Base-by-base conservation (phyloP, 2,888 invertebrate genomes). In the Zeuzera pyrina region DNA sequence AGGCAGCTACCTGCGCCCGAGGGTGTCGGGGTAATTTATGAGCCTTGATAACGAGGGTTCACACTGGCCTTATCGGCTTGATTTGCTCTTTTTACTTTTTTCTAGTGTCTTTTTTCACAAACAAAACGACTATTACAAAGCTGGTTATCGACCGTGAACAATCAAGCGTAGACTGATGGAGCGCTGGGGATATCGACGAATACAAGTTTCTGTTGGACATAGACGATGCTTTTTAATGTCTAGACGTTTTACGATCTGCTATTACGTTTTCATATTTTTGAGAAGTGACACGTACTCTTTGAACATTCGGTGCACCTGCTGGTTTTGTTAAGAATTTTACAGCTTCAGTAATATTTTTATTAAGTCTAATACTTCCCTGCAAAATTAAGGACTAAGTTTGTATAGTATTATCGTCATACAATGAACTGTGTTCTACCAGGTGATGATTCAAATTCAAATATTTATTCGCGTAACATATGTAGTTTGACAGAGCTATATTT, bases 11-110 rank as follows among this genome's bases (percentile, higher is more conserved):
- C 76, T 77, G 76, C 68, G 56, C 66, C 59, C 49, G 59, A 65
- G 78, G 81, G 79, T 72, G 79, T 66, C 62, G 49, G 66, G 49
- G 76, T 81, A 78, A 81, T 81, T 81, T 81, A 81, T 76, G 79
- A 73, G 65, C 65, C 60, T 52, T 73, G 81, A 81, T 81, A 81
- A 79, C 78, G 77, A 79, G 79, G 77, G 72, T 68, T 71, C 71
- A 68, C 69, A 67, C 69, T 67, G 66, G 71, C 66, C 74, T 81
- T 79, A 79, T 79, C 79, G 78, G 70, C 67, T 71, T 67, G 68
- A 68, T 63, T 57, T 54, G 57, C 49, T 58, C 57, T 70, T 76
- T 76, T 74, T 71, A 65, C 60, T 50, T 26, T 52, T 66, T 65
- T 70, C 72, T 57, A 62, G 67, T 69, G 61, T 57, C 61, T 69